phyloP scores from a whole-genome alignment of 2,113 vertebrate genomes.

The Bucco capensis region DNA sequence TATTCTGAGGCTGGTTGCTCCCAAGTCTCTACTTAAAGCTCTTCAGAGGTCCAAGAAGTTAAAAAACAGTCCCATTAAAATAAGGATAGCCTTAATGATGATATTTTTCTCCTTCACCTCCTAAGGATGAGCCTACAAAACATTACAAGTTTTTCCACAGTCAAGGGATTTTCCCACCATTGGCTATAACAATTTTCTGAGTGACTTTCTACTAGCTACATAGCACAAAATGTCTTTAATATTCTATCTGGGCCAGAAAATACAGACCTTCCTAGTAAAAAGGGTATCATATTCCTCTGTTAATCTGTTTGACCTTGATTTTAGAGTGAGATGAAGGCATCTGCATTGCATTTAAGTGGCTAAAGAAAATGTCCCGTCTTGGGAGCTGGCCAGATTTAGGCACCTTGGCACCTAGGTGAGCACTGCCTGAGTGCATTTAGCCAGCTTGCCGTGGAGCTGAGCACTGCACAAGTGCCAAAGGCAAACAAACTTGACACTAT shows the following conservation, averaged over 20 bases:
- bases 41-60: background rate
- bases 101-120: background rate
- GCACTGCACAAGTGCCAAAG: background rate
- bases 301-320: constrained; percentile 41
- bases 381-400: background rate
- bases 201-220: background rate
- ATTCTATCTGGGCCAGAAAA: constrained; percentile 4
- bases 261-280: background rate
- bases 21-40: background rate
- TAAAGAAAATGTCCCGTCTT: constrained; percentile 13
- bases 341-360: constrained; percentile 16
- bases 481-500: background rate
- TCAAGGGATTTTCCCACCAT: background rate
- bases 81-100: background rate
- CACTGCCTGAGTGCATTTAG: background rate
- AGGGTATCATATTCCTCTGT: background rate
- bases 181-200: background rate
- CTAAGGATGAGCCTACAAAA: background rate
- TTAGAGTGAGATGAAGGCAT: constrained; percentile 21
- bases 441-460: background rate
- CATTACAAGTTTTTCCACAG: background rate
- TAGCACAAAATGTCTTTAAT: background rate
- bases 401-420: background rate
- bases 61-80: background rate
- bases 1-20: background rate